A percentile compares a stretch with the other conserved stretches of the same genome.
Conservation (phyloP, 1,140 invertebrate species). For the Apis laboriosa region DNA sequence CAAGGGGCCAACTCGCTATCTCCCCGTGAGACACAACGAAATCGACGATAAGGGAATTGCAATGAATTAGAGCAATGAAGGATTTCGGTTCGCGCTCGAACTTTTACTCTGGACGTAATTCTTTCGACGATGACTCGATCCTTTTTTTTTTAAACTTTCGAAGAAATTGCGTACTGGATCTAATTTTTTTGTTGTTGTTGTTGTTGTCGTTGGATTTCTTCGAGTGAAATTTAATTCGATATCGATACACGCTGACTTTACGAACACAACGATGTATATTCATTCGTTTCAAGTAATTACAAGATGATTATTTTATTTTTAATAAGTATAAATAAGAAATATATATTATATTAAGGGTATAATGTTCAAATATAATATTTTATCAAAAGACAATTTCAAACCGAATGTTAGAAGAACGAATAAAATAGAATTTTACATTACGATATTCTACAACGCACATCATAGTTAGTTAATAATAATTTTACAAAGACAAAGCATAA, state of each 20-base stretch:
- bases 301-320: no score
- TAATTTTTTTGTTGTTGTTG: not conserved
- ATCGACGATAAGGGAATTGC: constrained; percentile 49
- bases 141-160: not conserved
- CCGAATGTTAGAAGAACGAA: not conserved
- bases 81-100: constrained; percentile 22
- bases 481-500: constrained; percentile 55
- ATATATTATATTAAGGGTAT: no score
- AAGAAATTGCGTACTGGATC: not conserved
- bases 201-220: no score
- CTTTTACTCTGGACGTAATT: constrained; percentile 11
- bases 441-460: not conserved
- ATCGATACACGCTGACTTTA: no score
- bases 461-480: not conserved
- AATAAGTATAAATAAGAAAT: no score
- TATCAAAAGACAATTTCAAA: not conserved
- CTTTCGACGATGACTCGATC: not conserved
- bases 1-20: not conserved
- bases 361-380: not conserved
- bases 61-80: constrained; percentile 42
- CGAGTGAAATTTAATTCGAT: no score
- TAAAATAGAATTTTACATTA: not conserved
- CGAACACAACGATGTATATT: no score
- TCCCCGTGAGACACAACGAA: not conserved
- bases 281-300: no score